Evolutionary conservation across 1,140 invertebrate species (phyloP), one percentile per base, ranked within the genome.

Genomic region (Brachionus plicatilis): DNA sequence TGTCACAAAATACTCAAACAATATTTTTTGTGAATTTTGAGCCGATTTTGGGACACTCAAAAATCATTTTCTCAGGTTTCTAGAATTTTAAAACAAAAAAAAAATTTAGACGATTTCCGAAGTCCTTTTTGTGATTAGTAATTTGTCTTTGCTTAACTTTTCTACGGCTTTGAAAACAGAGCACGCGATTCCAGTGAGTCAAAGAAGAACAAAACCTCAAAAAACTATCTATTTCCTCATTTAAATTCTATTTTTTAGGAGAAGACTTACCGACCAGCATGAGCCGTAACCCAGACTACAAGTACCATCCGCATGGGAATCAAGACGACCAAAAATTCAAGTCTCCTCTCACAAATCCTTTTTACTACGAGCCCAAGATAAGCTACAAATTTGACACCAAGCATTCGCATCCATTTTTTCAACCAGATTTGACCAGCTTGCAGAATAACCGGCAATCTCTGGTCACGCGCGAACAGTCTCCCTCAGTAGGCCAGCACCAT

Each of bases 291-390:
- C 65, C 1, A 72, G 68, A 72, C 11, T 72, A 72, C 17, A 72
- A 43, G 47, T 72, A 72, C 37, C 33, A 9, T n/a, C 33, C 29
- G 0, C 5, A 3, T 3, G 20, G 37, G 41, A 72, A 11, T 7
- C 7, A 72, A 43, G 68, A 72, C 4, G 68, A 72, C 17, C 68
- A 45, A 41, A 72, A 72, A 9, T 7, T 37, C 9, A 72, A 72
- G 41, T 72, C 37, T 17, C 37, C 68, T 43, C 66, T 68, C 0
- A 68, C 27, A 0, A 72, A 72, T 43, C 68, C 68, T 4, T 72
- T 41, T 72, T 72, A 72, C 41, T 72, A 72, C n/a, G 68, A 72
- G 9, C 29, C 68, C 2, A 72, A 72, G n/a, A 43, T 47, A 72
- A 72, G 37, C 68, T 43, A 41, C 41, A 41, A 41, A 72, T 43